Percentiles rank a stretch among this genome's conserved stretches.
These are phyloP conservation scores for Urocynchramus pylzowi DNA, from an alignment of 2,113 vertebrate species.

Conservation along the genomic window DNA sequence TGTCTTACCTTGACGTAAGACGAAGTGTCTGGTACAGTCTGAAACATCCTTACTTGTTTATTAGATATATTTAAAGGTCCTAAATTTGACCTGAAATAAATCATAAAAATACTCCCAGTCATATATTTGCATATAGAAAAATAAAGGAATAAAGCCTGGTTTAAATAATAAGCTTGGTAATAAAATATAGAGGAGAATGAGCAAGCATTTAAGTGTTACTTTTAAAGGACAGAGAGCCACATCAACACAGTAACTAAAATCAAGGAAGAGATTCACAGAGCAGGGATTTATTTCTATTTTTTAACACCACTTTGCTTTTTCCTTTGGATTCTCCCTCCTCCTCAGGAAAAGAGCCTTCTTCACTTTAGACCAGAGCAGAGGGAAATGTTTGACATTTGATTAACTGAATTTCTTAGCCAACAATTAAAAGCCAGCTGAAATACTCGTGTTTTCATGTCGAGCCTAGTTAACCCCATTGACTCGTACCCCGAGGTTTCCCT, in stretches of 20 bases:
- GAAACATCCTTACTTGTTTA: constrained; percentile 84
- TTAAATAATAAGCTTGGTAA: neutral
- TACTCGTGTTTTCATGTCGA: constrained; percentile 49
- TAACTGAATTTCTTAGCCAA: constrained; percentile 57
- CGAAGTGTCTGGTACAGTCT: constrained; percentile 94
- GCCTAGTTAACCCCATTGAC: constrained; percentile 59
- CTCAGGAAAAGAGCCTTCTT: neutral
- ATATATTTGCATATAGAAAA: neutral
- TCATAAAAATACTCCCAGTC: neutral
- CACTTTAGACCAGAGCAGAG: neutral
- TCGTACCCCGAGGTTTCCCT: constrained; percentile 18
- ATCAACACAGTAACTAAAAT: neutral
- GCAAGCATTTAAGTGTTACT: neutral
- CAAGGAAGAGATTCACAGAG: neutral
- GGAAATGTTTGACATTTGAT: constrained; percentile 43
- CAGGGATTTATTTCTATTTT: neutral
- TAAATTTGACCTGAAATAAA: constrained; percentile 55
- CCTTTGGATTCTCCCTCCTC: neutral
- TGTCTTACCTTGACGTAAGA: constrained; percentile 99
- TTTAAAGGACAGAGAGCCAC: neutral
- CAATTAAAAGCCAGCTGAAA: constrained; percentile 59
- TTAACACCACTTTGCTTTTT: neutral
- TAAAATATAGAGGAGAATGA: neutral
- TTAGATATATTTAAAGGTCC: constrained; percentile 25
- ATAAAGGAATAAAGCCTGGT: neutral